Conservation (phyloP, 1,140 invertebrate species). For the Macrostomum lignano region DNA sequence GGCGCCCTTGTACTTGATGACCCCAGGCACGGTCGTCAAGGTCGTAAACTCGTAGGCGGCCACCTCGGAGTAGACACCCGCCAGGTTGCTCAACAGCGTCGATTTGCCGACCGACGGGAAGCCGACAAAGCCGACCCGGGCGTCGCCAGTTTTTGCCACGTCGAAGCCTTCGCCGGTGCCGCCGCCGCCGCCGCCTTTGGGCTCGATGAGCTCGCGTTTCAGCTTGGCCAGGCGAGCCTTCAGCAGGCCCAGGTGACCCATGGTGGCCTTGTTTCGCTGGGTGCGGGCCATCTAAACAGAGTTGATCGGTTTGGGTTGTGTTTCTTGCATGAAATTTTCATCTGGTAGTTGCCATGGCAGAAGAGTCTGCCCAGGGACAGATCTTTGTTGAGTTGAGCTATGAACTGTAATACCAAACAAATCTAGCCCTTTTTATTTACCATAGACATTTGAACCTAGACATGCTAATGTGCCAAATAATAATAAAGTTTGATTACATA, state of each 20-base stretch:
- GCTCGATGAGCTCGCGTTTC: conserved; percentile 77
- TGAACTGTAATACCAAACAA: no score
- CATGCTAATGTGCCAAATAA: no score
- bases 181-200: conserved; percentile 74
- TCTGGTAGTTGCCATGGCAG: no score
- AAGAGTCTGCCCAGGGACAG: no score
- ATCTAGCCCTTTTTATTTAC: no score
- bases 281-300: conserved; percentile 99
- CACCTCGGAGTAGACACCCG: conserved; percentile 95
- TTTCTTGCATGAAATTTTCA: no score
- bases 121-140: conserved; percentile 87
- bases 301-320: no score
- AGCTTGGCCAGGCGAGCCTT: conserved; percentile 90
- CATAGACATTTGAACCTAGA: no score
- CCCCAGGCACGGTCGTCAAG: conserved; percentile 88
- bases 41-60: conserved; percentile 98
- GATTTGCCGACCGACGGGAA: conserved; percentile 99
- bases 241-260: conserved; percentile 75
- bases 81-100: conserved; percentile 72
- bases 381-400: no score
- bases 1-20: conserved; percentile 96
- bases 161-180: conserved; percentile 64
- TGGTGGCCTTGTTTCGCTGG: conserved; percentile 97
- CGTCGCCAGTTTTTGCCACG: conserved; percentile 97
- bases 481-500: no score